phyloP scores from a whole-genome alignment of 2,888 invertebrate genomes.

The Odiellus spinosus region DNA sequence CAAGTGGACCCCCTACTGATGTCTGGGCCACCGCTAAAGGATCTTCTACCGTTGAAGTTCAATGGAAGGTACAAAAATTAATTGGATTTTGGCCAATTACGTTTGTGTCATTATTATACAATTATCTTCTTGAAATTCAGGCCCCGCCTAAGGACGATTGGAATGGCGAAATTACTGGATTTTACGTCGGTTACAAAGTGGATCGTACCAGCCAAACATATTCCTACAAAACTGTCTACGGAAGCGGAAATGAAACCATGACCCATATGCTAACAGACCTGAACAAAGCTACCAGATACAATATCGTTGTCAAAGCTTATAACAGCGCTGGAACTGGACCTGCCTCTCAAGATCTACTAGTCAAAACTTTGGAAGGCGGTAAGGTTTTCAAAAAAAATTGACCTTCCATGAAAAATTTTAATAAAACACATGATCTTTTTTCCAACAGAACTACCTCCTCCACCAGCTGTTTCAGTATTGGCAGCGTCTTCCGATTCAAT shows the following conservation, averaged over 20 bases:
- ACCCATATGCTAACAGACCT: constrained; percentile 18
- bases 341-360: constrained; percentile 18
- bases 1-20: constrained; percentile 19
- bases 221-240: constrained; percentile 19
- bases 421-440: not conserved
- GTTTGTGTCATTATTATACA: not conserved
- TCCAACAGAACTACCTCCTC: constrained; percentile 13
- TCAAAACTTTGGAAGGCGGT: constrained; percentile 20
- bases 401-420: not conserved
- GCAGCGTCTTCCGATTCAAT: constrained; percentile 14
- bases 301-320: constrained; percentile 20
- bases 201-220: constrained; percentile 12
- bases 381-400: not conserved
- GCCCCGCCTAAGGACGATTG: constrained; percentile 19
- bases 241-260: constrained; percentile 9
- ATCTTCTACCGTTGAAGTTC: constrained; percentile 18
- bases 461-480: constrained; percentile 10
- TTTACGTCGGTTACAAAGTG: constrained; percentile 19
- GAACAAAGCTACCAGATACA: constrained; percentile 19
- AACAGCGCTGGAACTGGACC: constrained; percentile 21
- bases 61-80: constrained; percentile 20
- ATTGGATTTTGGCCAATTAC: not conserved
- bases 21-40: constrained; percentile 16
- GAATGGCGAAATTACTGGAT: constrained; percentile 21
- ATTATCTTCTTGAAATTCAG: not conserved